Base-by-base conservation (phyloP, 2,888 invertebrate genomes). In the Scaptomyza tumidula region DNA sequence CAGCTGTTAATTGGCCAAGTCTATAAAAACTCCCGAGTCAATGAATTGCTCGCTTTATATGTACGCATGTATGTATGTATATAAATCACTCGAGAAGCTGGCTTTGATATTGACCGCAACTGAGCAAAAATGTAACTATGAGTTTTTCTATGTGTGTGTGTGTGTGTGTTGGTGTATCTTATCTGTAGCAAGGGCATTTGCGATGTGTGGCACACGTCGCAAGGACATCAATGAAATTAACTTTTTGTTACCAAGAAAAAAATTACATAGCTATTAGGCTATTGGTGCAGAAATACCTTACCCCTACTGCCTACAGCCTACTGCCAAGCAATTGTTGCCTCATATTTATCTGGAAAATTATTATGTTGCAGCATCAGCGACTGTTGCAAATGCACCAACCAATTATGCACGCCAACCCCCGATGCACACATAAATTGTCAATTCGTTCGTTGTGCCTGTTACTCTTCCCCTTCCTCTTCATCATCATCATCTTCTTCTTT, bases 341-440 rank as follows among this genome's bases (percentile, higher is more conserved):
- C 60, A 54, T 55, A 66, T 61, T 81, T 81, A 81, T 79, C 82
- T 81, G 76, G 71, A 82, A 75, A 73, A 71, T 78, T 60, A 80
- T 75, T 73, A 70, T 81, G 66, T 67, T 57, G 64, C 72, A 61
- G 61, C 49, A 16, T 61, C 54, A 57, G 39, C 16, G 50, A 39
- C 45, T 71, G 73, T 59, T 69, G 78, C 74, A 71, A 80, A 67
- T 74, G 74, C 65, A 35, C 65, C 80, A 71, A 66, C 86, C 86
- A 82, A 86, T 86, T 89, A 88, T 88, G 70, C 77, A 86, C 77
- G 86, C 62, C 56, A 27, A 11, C 7, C 50, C 27, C 14, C 50
- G 33, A 10, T 76, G 80, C 73, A 79, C 86, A 89, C 88, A 89
- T 86, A 86, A 86, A 86, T 89, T 86, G 72, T 78, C 78, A 89